Evolutionary conservation across 2,113 vertebrate genomes (phyloP).

Genomic region (Rhegmatorhina hoffmannsi): DNA sequence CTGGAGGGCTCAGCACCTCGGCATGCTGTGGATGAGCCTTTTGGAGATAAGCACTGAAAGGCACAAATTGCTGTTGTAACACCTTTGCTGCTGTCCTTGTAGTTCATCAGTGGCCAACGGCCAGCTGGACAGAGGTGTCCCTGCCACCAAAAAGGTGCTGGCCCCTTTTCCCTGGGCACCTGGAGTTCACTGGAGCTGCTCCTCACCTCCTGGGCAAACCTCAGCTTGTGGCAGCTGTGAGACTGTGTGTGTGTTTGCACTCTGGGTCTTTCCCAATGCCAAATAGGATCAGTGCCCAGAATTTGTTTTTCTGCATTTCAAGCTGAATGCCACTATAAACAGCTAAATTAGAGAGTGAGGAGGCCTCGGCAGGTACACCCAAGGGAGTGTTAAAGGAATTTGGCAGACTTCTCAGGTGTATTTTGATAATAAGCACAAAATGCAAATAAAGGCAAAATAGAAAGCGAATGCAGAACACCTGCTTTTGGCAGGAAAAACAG

Average conservation of each 20-base stretch:
- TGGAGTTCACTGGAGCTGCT: not conserved
- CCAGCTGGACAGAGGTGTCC: not conserved
- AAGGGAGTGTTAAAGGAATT: not conserved
- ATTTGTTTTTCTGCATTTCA: constrained; percentile 8
- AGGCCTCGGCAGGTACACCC: not conserved
- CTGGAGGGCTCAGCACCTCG: not conserved
- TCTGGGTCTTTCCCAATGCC: not conserved
- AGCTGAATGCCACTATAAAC: not conserved
- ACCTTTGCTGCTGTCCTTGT: not conserved
- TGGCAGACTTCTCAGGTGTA: not conserved
- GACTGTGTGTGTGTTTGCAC: not conserved
- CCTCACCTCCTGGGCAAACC: not conserved
- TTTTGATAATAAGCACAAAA: constrained; percentile 4
- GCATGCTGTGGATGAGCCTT: fast-evolving
- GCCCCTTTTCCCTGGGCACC: not conserved
- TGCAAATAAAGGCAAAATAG: not conserved
- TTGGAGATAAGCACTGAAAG: not conserved
- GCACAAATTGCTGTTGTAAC: not conserved
- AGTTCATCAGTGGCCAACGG: fast-evolving
- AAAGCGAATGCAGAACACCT: not conserved
- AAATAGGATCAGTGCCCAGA: not conserved
- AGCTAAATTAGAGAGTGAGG: not conserved
- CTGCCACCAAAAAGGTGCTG: not conserved
- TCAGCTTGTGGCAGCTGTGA: not conserved
- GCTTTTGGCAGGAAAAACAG: not conserved